Evolutionary conservation across 2,797 vertebrate species (phyloP).

Genomic region (Arnoldichthys spilopterus): DNA sequence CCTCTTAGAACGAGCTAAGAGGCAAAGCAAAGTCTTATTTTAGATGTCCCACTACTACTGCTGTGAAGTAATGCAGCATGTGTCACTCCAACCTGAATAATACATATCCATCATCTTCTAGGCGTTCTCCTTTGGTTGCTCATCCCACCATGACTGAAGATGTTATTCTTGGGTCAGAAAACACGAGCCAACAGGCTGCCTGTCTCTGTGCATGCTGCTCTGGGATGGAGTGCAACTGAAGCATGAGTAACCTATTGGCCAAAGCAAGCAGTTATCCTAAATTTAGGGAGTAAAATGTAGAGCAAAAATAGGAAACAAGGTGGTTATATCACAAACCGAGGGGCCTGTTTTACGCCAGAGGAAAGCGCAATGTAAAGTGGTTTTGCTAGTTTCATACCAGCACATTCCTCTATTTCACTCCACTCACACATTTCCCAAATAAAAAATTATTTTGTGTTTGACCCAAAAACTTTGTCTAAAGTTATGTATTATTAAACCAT

Average conservation of each 20-base stretch:
- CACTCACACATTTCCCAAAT: too few species aligned
- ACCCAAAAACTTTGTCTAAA: too few species aligned
- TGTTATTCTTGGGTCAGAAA: conserved; percentile 41
- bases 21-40: not conserved
- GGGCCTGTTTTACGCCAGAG: too few species aligned
- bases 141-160: conserved; percentile 11
- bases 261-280: not conserved
- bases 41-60: not conserved
- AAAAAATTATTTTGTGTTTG: too few species aligned
- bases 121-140: not conserved
- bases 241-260: not conserved
- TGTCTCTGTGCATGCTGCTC: not conserved
- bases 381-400: too few species aligned
- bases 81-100: conserved; percentile 12
- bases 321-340: too few species aligned
- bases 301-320: too few species aligned
- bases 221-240: not conserved
- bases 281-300: not conserved
- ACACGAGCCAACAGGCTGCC: not conserved
- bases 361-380: too few species aligned
- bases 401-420: too few species aligned
- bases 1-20: not conserved
- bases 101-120: conserved; percentile 7
- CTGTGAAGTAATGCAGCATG: not conserved
- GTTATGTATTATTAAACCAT: too few species aligned